Conservation (phyloP, 1,140 invertebrate genomes). For the Papilio dardanus region DNA sequence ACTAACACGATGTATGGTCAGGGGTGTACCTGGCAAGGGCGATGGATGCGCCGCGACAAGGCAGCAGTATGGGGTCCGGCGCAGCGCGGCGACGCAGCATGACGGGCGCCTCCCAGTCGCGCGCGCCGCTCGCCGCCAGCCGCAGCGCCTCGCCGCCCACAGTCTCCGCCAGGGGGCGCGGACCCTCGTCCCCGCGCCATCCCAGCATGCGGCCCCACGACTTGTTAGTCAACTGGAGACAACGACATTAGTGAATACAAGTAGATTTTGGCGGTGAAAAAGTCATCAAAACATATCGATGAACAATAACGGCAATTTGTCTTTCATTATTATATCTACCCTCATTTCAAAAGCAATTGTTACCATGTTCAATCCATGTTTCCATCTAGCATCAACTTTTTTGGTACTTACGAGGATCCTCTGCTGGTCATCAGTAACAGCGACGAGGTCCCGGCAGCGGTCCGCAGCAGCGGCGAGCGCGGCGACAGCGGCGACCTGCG, state of each 20-base stretch:
- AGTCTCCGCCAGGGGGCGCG: conserved; percentile 85
- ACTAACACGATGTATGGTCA: too few species aligned
- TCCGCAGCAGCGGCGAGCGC: conserved; percentile 94
- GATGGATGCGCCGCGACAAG: conserved; percentile 89
- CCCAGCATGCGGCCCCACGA: conserved; percentile 90
- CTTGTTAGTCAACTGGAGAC: conserved; percentile 89
- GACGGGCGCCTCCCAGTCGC: conserved; percentile 94
- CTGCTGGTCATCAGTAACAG: conserved; percentile 93
- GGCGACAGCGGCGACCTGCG: conserved; percentile 87
- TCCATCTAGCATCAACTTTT: too few species aligned
- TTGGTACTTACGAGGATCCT: conserved; percentile 89
- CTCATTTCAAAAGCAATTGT: too few species aligned
- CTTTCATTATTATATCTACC: too few species aligned
- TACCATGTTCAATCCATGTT: too few species aligned
- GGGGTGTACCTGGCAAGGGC: conserved; percentile 77
- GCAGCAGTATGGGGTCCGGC: conserved; percentile 90
- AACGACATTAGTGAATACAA: neutral
- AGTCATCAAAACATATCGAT: neutral
- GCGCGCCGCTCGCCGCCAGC: conserved; percentile 86
- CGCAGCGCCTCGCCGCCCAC: conserved; percentile 78
- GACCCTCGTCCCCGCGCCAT: conserved; percentile 90
- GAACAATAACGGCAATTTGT: too few species aligned
- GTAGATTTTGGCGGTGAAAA: neutral
- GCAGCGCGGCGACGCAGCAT: conserved; percentile 90
- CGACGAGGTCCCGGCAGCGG: conserved; percentile 91